phyloP scores from a whole-genome alignment of 30 jellyfish, hydroid and myxozoan genomes.

The Hydractinia symbiolongicarpus region DNA sequence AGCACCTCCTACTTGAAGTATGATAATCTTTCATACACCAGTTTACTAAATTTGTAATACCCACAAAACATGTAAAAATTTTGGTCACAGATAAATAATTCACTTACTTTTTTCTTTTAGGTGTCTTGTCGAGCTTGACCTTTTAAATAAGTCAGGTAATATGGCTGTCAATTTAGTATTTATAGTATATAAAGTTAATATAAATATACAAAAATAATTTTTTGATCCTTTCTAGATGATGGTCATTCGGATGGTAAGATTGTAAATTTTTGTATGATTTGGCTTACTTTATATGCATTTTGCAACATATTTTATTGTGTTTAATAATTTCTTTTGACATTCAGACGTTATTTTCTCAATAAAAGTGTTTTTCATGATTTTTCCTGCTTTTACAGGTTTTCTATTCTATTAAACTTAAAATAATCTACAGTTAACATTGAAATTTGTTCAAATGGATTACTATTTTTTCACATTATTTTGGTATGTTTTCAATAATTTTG shows the following conservation, averaged over 20 bases:
- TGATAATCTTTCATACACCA: conserved; percentile 10
- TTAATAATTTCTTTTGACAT: no score
- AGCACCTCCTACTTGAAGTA: conserved; percentile 89
- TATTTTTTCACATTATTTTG: no score
- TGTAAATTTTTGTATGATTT: neutral
- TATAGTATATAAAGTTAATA: neutral
- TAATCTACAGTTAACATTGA: no score
- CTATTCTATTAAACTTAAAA: no score
- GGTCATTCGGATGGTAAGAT: conserved; percentile 23
- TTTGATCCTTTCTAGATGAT: conserved; percentile 3
- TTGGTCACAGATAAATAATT: neutral
- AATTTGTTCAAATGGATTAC: no score
- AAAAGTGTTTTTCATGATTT: no score
- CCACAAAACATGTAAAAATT: neutral
- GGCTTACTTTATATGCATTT: neutral
- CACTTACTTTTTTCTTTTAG: conserved; percentile 31
- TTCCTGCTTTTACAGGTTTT: no score
- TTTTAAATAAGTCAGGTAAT: conserved; percentile 38
- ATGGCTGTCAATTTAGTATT: neutral
- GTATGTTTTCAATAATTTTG: no score
- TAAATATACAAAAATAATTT: neutral
- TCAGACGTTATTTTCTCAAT: no score
- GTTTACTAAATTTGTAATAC: neutral
- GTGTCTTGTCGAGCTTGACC: conserved; percentile 81
- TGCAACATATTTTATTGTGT: neutral